These are phyloP conservation scores for Brachionus angularis DNA, from an alignment of 1,140 invertebrate species.

Conservation along the genomic window DNA sequence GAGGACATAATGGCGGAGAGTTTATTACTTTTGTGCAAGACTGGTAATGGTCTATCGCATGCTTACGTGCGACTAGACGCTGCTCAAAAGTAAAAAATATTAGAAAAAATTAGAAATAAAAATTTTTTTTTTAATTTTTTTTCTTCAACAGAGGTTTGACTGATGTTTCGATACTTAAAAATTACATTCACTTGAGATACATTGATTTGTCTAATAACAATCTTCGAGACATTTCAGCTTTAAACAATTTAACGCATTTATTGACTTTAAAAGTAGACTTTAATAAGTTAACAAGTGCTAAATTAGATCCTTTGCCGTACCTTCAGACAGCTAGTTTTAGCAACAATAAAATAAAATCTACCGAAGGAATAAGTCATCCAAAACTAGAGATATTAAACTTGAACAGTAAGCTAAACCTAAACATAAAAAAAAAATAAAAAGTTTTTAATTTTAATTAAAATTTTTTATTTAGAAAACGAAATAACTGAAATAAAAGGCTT, in stretches of 20 bases:
- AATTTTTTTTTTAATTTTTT: slow-evolving; percentile 25
- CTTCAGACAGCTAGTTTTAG: slow-evolving; percentile 55
- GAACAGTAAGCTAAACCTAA: slow-evolving; percentile 50
- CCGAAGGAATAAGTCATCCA: slow-evolving; percentile 54
- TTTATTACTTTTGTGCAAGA: slow-evolving; percentile 56
- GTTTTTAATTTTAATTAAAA: no score
- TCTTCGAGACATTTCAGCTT: slow-evolving; percentile 53
- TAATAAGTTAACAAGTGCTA: slow-evolving; percentile 52
- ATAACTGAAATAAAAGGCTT: slow-evolving; percentile 44
- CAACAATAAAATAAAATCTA: slow-evolving; percentile 53
- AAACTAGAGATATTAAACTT: slow-evolving; percentile 54
- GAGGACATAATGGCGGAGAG: slow-evolving; percentile 54
- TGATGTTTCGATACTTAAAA: slow-evolving; percentile 52
- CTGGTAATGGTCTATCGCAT: slow-evolving; percentile 56
- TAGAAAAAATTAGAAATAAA: neutral
- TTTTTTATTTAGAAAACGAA: slow-evolving; percentile 45
- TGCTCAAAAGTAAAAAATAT: slow-evolving; percentile 50
- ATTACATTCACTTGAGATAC: slow-evolving; percentile 56
- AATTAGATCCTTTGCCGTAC: slow-evolving; percentile 55
- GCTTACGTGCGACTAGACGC: slow-evolving; percentile 56
- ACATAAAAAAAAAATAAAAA: neutral
- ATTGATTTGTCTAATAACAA: slow-evolving; percentile 55
- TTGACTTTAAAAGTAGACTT: slow-evolving; percentile 55
- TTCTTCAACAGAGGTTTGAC: slow-evolving; percentile 52
- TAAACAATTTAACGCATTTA: slow-evolving; percentile 55